A percentile compares a stretch with the other conserved stretches of the same genome.
Conservation (phyloP, 2,888 invertebrate genomes). For the Pristionchus entomophagus region DNA sequence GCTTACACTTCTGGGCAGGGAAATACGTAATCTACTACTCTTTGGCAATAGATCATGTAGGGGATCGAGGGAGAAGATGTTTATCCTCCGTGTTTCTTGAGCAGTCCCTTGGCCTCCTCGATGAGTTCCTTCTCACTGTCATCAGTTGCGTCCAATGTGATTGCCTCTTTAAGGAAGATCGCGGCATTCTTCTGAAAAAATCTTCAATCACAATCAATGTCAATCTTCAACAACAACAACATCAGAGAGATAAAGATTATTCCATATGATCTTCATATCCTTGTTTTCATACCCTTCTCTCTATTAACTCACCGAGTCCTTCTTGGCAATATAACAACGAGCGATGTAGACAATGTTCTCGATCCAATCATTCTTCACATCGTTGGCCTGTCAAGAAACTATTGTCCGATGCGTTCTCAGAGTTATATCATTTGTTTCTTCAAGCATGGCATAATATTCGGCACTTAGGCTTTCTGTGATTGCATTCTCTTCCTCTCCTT, state of each 20-base stretch:
- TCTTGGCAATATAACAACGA: conserved; percentile 70
- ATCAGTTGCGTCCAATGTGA: conserved; percentile 53
- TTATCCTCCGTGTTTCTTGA: conserved; percentile 50
- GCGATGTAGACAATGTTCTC: conserved; percentile 78
- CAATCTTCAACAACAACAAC: no score
- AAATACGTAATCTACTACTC: no score
- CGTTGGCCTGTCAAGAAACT: conserved; percentile 73
- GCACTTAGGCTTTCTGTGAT: no score
- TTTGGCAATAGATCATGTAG: no score
- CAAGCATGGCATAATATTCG: no score
- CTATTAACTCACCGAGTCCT: conserved; percentile 65
- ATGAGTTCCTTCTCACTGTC: conserved; percentile 59
- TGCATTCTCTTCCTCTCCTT: no score
- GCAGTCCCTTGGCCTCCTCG: conserved; percentile 55
- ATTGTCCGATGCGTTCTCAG: background rate
- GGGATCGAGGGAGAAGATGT: background rate
- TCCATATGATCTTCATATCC: background rate
- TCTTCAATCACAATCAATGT: background rate
- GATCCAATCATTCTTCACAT: conserved; percentile 77
- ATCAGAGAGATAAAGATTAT: no score
- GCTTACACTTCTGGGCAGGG: no score
- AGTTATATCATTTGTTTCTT: background rate
- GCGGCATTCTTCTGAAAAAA: conserved; percentile 57
- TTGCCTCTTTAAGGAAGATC: conserved; percentile 60
- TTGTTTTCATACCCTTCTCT: no score